Base-by-base conservation (phyloP, 2,888 invertebrate species). In the Drosophila hamatofila region DNA sequence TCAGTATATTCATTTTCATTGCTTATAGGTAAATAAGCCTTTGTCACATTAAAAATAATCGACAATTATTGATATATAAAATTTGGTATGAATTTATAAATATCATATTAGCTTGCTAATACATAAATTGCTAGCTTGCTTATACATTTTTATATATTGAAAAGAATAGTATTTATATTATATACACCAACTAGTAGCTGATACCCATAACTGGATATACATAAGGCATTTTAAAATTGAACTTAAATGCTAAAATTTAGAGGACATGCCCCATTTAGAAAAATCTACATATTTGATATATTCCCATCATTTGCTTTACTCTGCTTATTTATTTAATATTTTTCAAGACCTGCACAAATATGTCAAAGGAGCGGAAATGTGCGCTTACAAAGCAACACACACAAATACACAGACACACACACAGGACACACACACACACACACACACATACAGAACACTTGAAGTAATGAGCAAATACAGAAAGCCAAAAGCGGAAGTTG, bases 391-490 rank as follows among this genome's bases (percentile, higher is more conserved):
- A 66, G 33, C 27, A 39, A 48, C 42, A 52, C 21, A 54, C 48
- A 72, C 42, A 52, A n/a, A 54, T 42, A 72, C 42, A 60, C 30
- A 37, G 12, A 27, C 39, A 42, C 21, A 49, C 44, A 42, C 30
- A 52, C 33, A 52, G 39, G 18, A 49, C 44, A 42, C 30, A 52
- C 33, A 52, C 21, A 23, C 18, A 23, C 23, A 18, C 37, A 37
- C 42, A 33, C 33, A 12, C 33, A 58, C 48, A 66, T 25, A n/a
- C 8, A 4, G 37, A 44, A 42, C 62, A 54, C 74, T 81, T 56
- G 37, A 73, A 52, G 73, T 83, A 83, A 89, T 75, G 75, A 71
- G 84, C 75, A 87, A 83, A 89, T 75, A 84, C 46, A 46, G 54
- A 71, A 54, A 35, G 55, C 62, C 52, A 30, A 48, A 61, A 74